Conservation (phyloP, 2,113 vertebrate genomes). For the Guaruba guarouba region DNA sequence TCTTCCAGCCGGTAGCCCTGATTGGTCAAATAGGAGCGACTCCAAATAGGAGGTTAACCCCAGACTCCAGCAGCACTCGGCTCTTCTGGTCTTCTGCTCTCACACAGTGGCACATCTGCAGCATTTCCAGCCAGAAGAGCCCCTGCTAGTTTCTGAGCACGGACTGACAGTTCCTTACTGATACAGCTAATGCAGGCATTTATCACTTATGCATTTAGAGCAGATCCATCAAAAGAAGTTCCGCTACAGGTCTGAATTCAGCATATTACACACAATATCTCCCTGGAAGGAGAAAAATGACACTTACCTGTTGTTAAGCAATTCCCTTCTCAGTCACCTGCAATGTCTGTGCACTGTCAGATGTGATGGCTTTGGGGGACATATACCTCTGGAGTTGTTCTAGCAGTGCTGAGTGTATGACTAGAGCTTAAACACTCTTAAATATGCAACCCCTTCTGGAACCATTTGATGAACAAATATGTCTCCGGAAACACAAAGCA, state of each 20-base stretch:
- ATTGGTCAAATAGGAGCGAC: neutral
- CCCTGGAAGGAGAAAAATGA: constrained; percentile 15
- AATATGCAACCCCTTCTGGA: neutral
- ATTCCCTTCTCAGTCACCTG: neutral
- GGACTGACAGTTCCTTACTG: neutral
- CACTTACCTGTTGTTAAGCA: constrained; percentile 39
- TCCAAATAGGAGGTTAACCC: neutral
- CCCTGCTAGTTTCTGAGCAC: neutral
- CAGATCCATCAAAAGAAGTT: constrained; percentile 37
- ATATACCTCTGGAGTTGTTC: neutral
- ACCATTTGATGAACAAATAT: neutral
- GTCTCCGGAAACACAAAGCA: neutral
- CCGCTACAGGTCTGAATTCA: neutral
- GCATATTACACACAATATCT: neutral
- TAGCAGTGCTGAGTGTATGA: neutral
- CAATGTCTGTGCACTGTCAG: neutral
- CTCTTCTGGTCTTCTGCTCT: neutral
- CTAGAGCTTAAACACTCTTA: neutral
- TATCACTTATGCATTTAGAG: neutral
- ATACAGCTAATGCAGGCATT: neutral
- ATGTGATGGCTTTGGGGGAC: neutral
- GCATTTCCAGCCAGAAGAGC: neutral
- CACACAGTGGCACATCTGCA: neutral
- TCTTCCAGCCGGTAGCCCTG: fast-evolving
- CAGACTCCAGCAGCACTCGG: neutral